These are phyloP conservation scores for Neosilurus hyrtlii DNA, from an alignment of 2,797 vertebrate species.

Conservation along the genomic window DNA sequence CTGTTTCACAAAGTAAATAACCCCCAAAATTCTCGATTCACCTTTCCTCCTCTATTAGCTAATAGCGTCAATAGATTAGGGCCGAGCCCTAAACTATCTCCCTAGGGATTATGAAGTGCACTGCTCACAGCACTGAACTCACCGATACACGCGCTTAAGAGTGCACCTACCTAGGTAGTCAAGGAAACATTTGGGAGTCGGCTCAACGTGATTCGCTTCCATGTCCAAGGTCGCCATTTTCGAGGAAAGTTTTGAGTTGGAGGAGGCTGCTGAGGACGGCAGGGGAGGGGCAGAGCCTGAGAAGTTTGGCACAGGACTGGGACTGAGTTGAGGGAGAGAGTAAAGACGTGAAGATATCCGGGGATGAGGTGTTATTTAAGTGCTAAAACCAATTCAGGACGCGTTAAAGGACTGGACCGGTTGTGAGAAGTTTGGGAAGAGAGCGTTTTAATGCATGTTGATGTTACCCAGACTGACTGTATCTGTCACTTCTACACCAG, in stretches of 20 bases:
- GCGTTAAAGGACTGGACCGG: conserved; percentile 33
- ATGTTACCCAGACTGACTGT: neutral
- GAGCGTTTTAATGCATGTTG: neutral
- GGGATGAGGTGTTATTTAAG: neutral
- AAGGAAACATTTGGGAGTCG: conserved; percentile 41
- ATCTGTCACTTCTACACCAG: neutral
- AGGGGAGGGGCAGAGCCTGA: conserved; percentile 51
- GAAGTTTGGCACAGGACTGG: conserved; percentile 44
- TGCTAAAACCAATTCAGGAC: conserved; percentile 23
- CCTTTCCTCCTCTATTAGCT: neutral
- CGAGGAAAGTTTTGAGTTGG: conserved; percentile 81
- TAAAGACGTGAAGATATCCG: neutral
- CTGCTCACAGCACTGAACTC: neutral
- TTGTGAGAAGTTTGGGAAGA: conserved; percentile 2
- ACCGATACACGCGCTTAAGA: neutral
- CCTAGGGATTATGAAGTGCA: neutral
- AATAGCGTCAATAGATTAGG: neutral
- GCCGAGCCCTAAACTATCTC: neutral
- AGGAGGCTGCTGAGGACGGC: conserved; percentile 46
- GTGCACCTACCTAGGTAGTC: conserved; percentile 15
- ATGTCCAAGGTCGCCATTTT: conserved; percentile 79
- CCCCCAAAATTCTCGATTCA: neutral
- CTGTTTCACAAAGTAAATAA: neutral
- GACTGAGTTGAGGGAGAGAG: conserved; percentile 4
- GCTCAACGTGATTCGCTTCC: conserved; percentile 70